Evolutionary conservation across 2,797 vertebrate genomes (phyloP).

Genomic region (Chelonia mydas): DNA sequence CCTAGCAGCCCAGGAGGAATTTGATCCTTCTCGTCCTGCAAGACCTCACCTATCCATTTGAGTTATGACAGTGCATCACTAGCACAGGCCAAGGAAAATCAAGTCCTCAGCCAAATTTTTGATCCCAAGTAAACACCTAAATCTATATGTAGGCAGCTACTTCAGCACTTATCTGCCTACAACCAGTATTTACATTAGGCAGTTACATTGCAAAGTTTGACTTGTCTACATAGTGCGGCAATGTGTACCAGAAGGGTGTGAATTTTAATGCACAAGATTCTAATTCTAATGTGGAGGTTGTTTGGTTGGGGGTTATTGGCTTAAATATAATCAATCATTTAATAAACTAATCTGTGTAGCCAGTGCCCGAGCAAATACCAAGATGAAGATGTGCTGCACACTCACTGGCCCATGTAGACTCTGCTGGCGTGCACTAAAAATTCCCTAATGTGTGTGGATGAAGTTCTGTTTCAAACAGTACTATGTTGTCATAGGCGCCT

Average conservation of each 20-base stretch:
- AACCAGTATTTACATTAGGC: not conserved
- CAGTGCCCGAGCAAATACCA: fast-evolving
- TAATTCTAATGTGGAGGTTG: not conserved
- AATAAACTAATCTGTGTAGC: not conserved
- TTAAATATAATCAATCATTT: constrained; percentile 6
- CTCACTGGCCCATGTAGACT: not conserved
- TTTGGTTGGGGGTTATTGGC: not conserved
- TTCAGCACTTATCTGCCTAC: too few relatives aligned
- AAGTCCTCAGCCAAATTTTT: constrained; percentile 8
- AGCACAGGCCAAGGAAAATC: not conserved
- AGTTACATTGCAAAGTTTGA: not conserved
- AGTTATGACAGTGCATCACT: not conserved
- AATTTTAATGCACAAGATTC: not conserved
- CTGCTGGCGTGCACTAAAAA: not conserved
- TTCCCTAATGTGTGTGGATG: not conserved
- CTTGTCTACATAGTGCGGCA: not conserved
- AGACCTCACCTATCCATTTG: not conserved
- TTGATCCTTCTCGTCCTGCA: not conserved
- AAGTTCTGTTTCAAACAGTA: not conserved
- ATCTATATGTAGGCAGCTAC: not conserved
- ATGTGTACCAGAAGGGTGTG: not conserved
- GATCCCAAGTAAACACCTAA: not conserved
- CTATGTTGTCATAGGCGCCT: not conserved
- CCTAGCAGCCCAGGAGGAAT: not conserved
- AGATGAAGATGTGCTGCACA: not conserved